phyloP scores from a whole-genome alignment of 2,797 vertebrate genomes.

The Sylvilagus floridanus region DNA sequence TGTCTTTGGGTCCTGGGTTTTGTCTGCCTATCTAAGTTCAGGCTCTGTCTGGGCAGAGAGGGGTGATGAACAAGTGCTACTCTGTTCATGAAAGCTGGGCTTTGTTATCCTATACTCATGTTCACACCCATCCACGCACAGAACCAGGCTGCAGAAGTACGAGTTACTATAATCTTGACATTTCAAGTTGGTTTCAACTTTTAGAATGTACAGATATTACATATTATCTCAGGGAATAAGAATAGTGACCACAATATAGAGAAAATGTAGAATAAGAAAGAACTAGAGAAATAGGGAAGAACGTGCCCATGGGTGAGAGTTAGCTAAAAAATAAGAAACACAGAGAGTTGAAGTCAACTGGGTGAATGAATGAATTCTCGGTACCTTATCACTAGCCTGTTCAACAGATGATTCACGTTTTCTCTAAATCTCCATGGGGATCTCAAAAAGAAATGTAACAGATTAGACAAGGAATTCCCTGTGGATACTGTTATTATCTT shows the following conservation, averaged over 20 bases:
- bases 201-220: neutral
- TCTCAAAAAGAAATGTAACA: neutral
- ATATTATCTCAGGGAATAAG: neutral
- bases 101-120: neutral
- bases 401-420: neutral
- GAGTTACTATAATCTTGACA: neutral
- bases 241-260: neutral
- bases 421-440: neutral
- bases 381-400: neutral
- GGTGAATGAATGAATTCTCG: neutral
- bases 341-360: neutral
- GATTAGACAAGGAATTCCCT: neutral
- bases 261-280: neutral
- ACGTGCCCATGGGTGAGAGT: neutral
- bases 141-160: neutral
- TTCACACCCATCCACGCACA: neutral
- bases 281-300: neutral
- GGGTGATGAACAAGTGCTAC: too few species aligned
- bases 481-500: neutral
- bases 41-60: neutral
- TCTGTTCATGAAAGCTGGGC: fast-evolving
- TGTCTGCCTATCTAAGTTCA: neutral
- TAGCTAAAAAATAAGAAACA: neutral
- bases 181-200: neutral
- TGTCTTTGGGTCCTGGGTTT: neutral